Base-by-base conservation (phyloP, 2,888 invertebrate species). In the Allacma fusca region DNA sequence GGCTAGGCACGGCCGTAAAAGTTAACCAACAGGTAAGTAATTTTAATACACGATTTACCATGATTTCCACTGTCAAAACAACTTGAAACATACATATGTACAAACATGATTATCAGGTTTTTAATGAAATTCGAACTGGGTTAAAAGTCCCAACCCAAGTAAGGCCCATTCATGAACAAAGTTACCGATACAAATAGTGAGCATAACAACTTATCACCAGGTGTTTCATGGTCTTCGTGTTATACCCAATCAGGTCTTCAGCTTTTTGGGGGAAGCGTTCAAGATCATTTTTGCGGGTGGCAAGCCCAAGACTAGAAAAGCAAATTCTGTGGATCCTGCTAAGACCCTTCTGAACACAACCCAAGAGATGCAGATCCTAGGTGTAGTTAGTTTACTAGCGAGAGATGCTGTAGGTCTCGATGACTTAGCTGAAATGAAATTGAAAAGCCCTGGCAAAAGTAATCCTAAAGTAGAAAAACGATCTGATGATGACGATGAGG, bases 21-120 rank as follows among this genome's bases (percentile, higher is more conserved):
- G 77, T 79, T 24, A 79, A 79, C 68, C 79, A 79, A 69, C 77
- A 79, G n/a, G 79, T 79, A 29, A 65, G 76, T 40, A 43, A 57
- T 57, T 57, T 9, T 9, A 57, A 57, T 4, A 2, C 13, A 57
- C 4, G 19, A 21, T 57, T 57, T 21, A 57, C 13, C 16, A 57
- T 57, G 16, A 19, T 57, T 21, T 57, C 44, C 44, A 57, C 19
- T 57, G 5, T 4, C 57, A 7, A 21, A 21, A 21, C 57, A 57
- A 16, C 34, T 34, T 34, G 34, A 34, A 34, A 57, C 57, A 57
- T 57, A 19, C 21, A 57, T 57, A 9, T 21, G 13, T 7, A 57
- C 4, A 57, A 57, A 9, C 5, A 57, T 50, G 2, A 71, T 28
- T 24, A 71, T 43, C 50, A 65, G 74, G 74, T 74, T 23, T 74